These are phyloP conservation scores for Oxyteleia sp. DNA, from an alignment of 2,888 invertebrate genomes.

Conservation along the genomic window DNA sequence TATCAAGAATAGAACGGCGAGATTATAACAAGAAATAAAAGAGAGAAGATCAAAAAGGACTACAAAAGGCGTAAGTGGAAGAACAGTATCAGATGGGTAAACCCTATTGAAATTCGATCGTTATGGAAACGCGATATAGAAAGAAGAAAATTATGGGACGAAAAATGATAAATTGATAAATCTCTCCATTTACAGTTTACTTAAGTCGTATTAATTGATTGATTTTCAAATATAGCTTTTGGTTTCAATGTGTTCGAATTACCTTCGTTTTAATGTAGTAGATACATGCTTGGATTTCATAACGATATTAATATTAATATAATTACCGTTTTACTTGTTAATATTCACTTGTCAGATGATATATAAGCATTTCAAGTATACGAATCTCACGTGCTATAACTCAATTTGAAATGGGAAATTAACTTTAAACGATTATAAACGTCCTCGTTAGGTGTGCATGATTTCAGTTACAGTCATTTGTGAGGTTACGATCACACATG, in stretches of 20 bases:
- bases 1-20: conserved; percentile 25
- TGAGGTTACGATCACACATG: too few relatives aligned
- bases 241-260: too few relatives aligned
- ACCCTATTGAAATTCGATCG: conserved; percentile 17
- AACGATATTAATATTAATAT: not conserved
- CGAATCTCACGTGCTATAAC: too few relatives aligned
- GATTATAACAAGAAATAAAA: conserved; percentile 7
- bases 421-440: too few relatives aligned
- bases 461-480: too few relatives aligned
- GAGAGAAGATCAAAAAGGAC: not conserved
- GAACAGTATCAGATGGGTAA: conserved; percentile 2
- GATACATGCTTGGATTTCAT: not conserved
- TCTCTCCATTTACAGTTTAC: not conserved
- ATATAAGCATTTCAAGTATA: not conserved
- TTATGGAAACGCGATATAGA: conserved; percentile 11
- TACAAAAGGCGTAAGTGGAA: conserved; percentile 12
- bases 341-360: not conserved
- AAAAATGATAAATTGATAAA: not conserved
- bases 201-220: not conserved
- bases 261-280: not conserved
- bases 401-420: conserved; percentile 44
- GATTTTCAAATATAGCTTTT: not conserved
- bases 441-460: too few relatives aligned
- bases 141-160: not conserved
- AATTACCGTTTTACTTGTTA: not conserved